Conservation (phyloP, 2,888 invertebrate genomes). For the Netelia inedita region DNA sequence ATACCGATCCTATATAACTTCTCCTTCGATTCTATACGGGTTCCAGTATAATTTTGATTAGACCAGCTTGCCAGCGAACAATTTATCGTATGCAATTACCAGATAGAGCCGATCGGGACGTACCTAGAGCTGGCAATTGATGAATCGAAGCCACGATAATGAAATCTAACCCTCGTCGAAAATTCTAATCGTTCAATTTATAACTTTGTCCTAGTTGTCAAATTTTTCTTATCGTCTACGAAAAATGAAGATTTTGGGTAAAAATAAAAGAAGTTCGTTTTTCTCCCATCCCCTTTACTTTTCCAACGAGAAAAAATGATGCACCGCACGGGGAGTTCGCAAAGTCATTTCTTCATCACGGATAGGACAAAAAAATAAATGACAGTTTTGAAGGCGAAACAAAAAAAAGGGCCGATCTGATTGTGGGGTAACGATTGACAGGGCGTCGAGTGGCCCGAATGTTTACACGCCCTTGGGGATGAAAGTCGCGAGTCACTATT, state of each 20-base stretch:
- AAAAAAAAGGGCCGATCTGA: constrained; percentile 12
- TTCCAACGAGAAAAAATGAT: no score
- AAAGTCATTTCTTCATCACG: not conserved
- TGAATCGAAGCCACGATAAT: constrained; percentile 8
- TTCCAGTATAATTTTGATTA: constrained; percentile 62
- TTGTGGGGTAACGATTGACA: constrained; percentile 76
- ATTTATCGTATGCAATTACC: constrained; percentile 64
- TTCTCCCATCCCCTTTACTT: no score
- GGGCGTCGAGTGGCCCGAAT: constrained; percentile 77
- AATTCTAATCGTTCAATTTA: not conserved
- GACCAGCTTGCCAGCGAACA: constrained; percentile 35
- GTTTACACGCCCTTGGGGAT: constrained; percentile 82
- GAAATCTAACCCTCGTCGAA: not conserved
- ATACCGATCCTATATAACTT: not conserved
- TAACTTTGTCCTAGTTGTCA: not conserved
- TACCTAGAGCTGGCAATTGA: constrained; percentile 41
- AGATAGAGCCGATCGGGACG: constrained; percentile 44
- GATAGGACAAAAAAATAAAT: constrained; percentile 26
- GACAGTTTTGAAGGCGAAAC: not conserved
- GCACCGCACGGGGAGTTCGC: not conserved
- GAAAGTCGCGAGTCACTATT: constrained; percentile 66
- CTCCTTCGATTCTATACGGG: constrained; percentile 24
- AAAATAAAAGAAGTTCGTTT: no score
- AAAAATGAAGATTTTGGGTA: not conserved
- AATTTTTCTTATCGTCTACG: not conserved